Base-by-base conservation (phyloP, 2,888 invertebrate species). In the Hipparchia semele region DNA sequence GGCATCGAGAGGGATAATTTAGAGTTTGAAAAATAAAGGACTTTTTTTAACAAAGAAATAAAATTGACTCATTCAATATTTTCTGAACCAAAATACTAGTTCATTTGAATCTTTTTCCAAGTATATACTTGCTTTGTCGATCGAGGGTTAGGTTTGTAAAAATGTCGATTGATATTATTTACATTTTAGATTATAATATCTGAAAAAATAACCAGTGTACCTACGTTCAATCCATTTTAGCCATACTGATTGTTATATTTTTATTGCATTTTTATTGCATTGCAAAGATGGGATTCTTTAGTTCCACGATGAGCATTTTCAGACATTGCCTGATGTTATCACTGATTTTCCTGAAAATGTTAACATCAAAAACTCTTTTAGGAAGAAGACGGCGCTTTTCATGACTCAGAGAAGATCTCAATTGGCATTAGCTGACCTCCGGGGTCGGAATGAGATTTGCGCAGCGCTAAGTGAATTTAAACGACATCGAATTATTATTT, bases 401-500 rank as follows among this genome's bases (percentile, higher is more conserved):
- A 77, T 89, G 89, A 88, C 77, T 88, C 89, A 89, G 77, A 76
- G 77, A 73, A 75, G 71, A 75, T 79, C 70, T 80, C 86, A 91
- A 86, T 89, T 87, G 85, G 75, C 78, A 84, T 83, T 82, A 86
- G 76, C 75, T 80, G 84, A 86, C 89, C 90, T 86, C 86, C 82
- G 86, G 86, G 87, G 87, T 88, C 89, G 82, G 75, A 78, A 80
- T 78, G 79, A 83, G 82, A 84, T 85, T 84, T 84, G 79, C 79
- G 80, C 82, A 79, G 60, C 78, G 79, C 77, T 73, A 78, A 60
- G 23, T 46, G 46, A 71, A 64, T 82, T 79, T 74, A 78, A 76
- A 76, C 64, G 69, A 73, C 69, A 74, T 71, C 73, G 46, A 75
- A 71, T 75, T 73, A 75, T 73, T 68, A 72, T 76, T 78, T 64